Conservation (phyloP, 2,797 vertebrate species). For the Sebastes itinus region DNA sequence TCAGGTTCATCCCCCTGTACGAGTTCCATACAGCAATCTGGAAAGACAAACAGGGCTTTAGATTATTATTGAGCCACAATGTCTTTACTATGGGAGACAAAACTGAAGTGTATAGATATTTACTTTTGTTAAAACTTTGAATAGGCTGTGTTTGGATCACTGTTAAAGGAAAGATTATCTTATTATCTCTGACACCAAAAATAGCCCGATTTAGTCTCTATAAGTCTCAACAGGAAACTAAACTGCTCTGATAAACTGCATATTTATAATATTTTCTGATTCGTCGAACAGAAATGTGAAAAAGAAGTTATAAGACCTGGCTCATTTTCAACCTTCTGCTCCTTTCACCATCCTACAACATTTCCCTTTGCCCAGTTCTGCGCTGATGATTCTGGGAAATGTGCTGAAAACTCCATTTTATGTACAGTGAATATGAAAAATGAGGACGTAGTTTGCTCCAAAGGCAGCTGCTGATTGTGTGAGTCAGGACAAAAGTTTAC, state of each 20-base stretch:
- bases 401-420: conserved; percentile 14
- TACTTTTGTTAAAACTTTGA: neutral
- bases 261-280: conserved; percentile 61
- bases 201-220: conserved; percentile 10
- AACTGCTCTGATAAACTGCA: conserved; percentile 8
- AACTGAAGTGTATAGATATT: neutral
- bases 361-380: conserved; percentile 31
- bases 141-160: neutral
- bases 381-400: conserved; percentile 41
- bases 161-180: conserved; percentile 14
- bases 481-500: conserved; percentile 1
- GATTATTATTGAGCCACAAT: conserved; percentile 7
- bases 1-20: conserved; percentile 93
- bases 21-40: conserved; percentile 98
- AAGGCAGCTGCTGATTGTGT: neutral
- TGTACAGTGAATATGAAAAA: conserved; percentile 31
- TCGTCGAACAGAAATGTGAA: conserved; percentile 57
- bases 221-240: conserved; percentile 24
- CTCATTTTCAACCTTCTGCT: conserved; percentile 27
- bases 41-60: conserved; percentile 45
- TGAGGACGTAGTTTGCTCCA: neutral
- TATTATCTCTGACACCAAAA: conserved; percentile 2
- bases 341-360: conserved; percentile 21
- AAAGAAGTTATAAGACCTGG: conserved; percentile 50
- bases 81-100: neutral